These are phyloP conservation scores for Steromphala cineraria DNA, from an alignment of 2,888 invertebrate species.

Conservation along the genomic window DNA sequence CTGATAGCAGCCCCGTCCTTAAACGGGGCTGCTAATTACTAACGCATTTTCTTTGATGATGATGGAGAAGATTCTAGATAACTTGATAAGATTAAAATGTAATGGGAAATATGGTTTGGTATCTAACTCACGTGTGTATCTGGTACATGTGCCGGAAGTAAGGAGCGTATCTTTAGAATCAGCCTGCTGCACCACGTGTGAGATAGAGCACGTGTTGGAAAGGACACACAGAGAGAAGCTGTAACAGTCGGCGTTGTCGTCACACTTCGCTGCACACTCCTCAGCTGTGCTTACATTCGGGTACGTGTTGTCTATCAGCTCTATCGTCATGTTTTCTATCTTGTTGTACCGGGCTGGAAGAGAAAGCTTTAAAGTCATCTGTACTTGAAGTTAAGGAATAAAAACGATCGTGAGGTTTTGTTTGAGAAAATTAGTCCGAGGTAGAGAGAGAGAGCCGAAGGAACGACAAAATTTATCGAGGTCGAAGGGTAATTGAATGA, in stretches of 20 bases:
- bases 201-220: background rate
- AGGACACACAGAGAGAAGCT: background rate
- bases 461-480: too few species aligned
- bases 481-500: too few species aligned
- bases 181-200: background rate
- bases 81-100: too few species aligned
- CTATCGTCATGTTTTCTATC: background rate
- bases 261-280: background rate
- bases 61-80: too few species aligned
- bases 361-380: background rate
- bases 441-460: too few species aligned
- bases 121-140: background rate
- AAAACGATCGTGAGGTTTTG: too few species aligned
- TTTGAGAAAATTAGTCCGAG: too few species aligned
- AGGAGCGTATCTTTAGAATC: background rate
- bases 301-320: background rate
- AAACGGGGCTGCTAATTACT: too few species aligned
- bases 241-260: background rate
- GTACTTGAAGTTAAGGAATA: too few species aligned
- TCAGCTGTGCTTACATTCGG: background rate
- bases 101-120: background rate
- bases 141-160: background rate
- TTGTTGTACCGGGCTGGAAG: background rate
- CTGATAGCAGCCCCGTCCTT: too few species aligned
- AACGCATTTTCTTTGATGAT: too few species aligned